These are phyloP conservation scores for Pseudorhombus dupliciocellatus DNA, from an alignment of 2,113 vertebrate species.

Conservation along the genomic window DNA sequence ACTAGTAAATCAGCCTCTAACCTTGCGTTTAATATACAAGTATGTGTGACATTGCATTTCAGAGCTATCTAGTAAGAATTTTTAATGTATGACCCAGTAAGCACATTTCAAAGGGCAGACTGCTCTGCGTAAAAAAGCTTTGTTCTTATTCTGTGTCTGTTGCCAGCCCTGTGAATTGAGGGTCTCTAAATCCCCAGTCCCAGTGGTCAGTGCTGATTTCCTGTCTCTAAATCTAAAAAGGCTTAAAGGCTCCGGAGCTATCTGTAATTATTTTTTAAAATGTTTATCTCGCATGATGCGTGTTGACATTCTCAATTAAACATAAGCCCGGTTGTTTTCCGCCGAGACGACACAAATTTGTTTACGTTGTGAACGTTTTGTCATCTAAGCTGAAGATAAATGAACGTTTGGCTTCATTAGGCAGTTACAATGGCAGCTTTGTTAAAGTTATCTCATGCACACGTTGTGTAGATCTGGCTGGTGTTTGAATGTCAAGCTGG, in stretches of 20 bases:
- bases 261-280: constrained; percentile 65
- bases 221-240: constrained; percentile 52
- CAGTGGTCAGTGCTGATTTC: constrained; percentile 53
- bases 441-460: too few relatives aligned
- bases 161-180: constrained; percentile 52
- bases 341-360: constrained; percentile 15
- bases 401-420: constrained; percentile 6
- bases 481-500: constrained; percentile 11
- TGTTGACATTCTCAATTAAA: constrained; percentile 61
- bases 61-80: constrained; percentile 3
- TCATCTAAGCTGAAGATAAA: too few relatives aligned
- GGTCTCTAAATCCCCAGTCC: constrained; percentile 60
- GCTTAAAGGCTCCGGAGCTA: constrained; percentile 58
- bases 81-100: constrained; percentile 23
- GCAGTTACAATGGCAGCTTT: not conserved
- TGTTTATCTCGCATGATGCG: constrained; percentile 59
- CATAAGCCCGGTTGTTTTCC: constrained; percentile 19
- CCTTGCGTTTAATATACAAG: constrained; percentile 3
- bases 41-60: constrained; percentile 13
- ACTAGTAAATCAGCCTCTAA: constrained; percentile 20
- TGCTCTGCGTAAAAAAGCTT: constrained; percentile 21
- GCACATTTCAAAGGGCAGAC: constrained; percentile 17
- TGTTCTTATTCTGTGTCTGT: constrained; percentile 52
- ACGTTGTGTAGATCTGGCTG: not conserved
- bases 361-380: not conserved